These are phyloP conservation scores for Kryphioiulus occultus DNA, from an alignment of 2,888 invertebrate species.

Conservation along the genomic window DNA sequence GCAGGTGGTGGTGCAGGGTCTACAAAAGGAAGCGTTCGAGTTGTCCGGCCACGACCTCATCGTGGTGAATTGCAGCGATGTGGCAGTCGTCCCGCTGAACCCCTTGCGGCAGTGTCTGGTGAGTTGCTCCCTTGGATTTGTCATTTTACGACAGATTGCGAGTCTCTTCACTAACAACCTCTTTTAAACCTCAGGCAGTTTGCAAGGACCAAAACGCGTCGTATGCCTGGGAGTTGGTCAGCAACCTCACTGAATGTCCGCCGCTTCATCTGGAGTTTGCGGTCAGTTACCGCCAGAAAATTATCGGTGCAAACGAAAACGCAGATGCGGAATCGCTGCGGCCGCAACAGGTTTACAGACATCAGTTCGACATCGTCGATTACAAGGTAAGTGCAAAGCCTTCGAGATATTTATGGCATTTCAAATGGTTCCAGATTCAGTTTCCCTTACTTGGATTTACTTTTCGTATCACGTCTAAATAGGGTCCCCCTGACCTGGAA, in stretches of 20 bases:
- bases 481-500: too few species aligned
- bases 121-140: neutral
- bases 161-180: neutral
- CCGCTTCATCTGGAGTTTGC: slow-evolving; percentile 72
- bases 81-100: slow-evolving; percentile 55
- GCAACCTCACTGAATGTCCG: slow-evolving; percentile 57
- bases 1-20: slow-evolving; percentile 72
- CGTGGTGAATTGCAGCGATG: slow-evolving; percentile 54
- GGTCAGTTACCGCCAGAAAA: slow-evolving; percentile 66
- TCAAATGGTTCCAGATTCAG: neutral
- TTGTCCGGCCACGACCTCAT: slow-evolving; percentile 62
- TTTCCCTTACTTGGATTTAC: too few species aligned
- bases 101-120: slow-evolving; percentile 55
- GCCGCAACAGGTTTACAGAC: slow-evolving; percentile 67
- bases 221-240: slow-evolving; percentile 82
- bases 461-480: too few species aligned
- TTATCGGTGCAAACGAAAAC: slow-evolving; percentile 7
- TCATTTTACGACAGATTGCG: neutral
- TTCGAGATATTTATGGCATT: too few species aligned
- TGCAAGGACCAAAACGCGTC: slow-evolving; percentile 78
- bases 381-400: slow-evolving; percentile 70
- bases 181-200: slow-evolving; percentile 68
- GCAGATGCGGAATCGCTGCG: slow-evolving; percentile 59
- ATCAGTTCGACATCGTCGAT: slow-evolving; percentile 80
- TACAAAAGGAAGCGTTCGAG: slow-evolving; percentile 49